Evolutionary conservation across 2,113 vertebrate species (phyloP).

Genomic region (Carassius carassius): DNA sequence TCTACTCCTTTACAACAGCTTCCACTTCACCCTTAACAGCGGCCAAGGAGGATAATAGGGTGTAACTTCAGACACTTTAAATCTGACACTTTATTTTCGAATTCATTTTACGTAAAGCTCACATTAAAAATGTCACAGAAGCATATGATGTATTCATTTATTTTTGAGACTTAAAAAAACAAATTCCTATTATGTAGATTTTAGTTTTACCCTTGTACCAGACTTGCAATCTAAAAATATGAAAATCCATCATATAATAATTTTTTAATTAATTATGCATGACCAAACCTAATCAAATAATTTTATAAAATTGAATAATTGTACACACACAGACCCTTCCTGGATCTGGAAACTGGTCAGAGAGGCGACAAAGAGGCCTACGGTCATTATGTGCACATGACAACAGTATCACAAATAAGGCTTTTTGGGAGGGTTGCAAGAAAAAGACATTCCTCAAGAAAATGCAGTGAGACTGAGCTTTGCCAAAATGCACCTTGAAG

Average conservation of each 20-base stretch:
- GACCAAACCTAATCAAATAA: no score
- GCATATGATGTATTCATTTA: not conserved
- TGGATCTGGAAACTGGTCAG: no score
- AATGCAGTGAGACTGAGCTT: no score
- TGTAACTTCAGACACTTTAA: not conserved
- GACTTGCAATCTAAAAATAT: not conserved
- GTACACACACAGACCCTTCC: no score
- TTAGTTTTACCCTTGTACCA: not conserved
- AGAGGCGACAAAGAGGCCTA: no score
- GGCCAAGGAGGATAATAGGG: not conserved
- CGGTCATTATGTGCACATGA: no score
- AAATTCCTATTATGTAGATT: not conserved
- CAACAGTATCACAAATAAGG: no score
- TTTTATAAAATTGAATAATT: no score
- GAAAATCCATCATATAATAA: not conserved
- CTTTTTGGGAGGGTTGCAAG: no score
- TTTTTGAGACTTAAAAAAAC: not conserved
- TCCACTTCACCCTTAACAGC: not conserved
- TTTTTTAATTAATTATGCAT: not conserved
- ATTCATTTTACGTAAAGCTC: not conserved
- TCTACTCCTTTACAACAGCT: conserved; percentile 16
- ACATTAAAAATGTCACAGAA: not conserved
- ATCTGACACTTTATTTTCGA: not conserved
- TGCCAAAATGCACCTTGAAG: no score
- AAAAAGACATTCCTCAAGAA: no score